A percentile compares a stretch with the other conserved stretches of the same genome.
Conservation (phyloP, 2,797 vertebrate genomes). For the Pygocentrus nattereri region DNA sequence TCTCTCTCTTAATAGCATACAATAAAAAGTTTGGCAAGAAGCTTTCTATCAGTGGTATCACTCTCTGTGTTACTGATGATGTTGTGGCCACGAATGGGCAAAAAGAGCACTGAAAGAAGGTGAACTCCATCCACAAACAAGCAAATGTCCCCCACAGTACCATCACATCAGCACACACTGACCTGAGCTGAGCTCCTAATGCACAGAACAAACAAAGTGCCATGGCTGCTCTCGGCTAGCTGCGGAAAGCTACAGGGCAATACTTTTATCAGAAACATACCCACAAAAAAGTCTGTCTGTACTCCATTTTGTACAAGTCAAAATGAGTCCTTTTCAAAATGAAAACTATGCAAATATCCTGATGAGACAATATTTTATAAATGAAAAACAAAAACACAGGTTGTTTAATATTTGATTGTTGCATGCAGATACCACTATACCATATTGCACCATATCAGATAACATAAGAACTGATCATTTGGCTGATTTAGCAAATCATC, state of each 20-base stretch:
- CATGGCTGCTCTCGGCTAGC: background rate
- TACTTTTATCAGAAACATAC: background rate
- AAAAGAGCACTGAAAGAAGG: background rate
- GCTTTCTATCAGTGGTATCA: conserved; percentile 26
- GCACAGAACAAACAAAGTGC: conserved; percentile 5
- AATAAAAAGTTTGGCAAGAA: conserved; percentile 42
- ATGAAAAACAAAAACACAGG: no score
- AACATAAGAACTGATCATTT: no score
- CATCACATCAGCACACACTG: background rate
- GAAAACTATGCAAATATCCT: background rate
- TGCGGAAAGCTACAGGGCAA: background rate
- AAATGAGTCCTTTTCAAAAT: background rate
- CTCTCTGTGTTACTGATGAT: background rate
- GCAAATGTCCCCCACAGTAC: background rate
- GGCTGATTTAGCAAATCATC: no score
- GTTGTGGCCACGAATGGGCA: no score
- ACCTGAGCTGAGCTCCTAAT: background rate
- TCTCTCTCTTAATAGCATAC: conserved; percentile 29
- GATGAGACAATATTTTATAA: no score
- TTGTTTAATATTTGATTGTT: no score
- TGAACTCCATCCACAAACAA: background rate
- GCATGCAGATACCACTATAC: no score
- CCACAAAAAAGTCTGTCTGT: background rate
- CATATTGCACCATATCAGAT: no score
- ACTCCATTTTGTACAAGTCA: background rate